Evolutionary conservation across 2,888 invertebrate species (phyloP).

Genomic region (Lithophane socia): DNA sequence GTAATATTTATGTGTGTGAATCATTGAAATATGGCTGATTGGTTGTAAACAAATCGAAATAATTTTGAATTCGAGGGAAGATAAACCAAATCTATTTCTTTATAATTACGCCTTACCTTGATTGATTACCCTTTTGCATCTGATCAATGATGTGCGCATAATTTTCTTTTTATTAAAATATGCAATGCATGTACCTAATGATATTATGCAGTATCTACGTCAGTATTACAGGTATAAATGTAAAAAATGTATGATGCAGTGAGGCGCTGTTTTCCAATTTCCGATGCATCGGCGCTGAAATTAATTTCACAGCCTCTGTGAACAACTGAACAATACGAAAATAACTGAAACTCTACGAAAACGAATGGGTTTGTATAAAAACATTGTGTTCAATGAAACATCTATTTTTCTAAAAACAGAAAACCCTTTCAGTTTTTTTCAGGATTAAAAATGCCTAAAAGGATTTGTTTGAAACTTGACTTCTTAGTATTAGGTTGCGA

Average conservation of each 20-base stretch:
- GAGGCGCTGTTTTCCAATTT: conserved; percentile 37
- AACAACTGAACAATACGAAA: conserved; percentile 29
- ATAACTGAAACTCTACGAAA: conserved; percentile 6
- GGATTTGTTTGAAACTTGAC: neutral
- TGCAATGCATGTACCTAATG: neutral
- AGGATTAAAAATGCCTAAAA: neutral
- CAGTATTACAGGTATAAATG: neutral
- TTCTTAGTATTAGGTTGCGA: neutral
- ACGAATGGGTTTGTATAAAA: neutral
- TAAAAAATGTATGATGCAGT: conserved; percentile 10
- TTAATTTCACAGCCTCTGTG: conserved; percentile 31
- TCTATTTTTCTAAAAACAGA: neutral
- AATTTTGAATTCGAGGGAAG: neutral
- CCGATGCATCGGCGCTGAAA: conserved; percentile 45
- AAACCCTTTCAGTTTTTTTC: neutral
- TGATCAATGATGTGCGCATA: neutral
- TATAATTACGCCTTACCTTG: neutral
- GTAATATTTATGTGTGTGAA: neutral
- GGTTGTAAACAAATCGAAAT: neutral
- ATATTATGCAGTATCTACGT: neutral
- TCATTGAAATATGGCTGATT: neutral
- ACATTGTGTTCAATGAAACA: neutral
- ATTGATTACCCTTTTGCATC: neutral
- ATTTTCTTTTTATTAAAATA: neutral
- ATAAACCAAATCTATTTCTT: neutral